A percentile compares a stretch with the other conserved stretches of the same genome.
phyloP scores from a whole-genome alignment of 2,113 vertebrate genomes.

The Catharus fuscescens region DNA sequence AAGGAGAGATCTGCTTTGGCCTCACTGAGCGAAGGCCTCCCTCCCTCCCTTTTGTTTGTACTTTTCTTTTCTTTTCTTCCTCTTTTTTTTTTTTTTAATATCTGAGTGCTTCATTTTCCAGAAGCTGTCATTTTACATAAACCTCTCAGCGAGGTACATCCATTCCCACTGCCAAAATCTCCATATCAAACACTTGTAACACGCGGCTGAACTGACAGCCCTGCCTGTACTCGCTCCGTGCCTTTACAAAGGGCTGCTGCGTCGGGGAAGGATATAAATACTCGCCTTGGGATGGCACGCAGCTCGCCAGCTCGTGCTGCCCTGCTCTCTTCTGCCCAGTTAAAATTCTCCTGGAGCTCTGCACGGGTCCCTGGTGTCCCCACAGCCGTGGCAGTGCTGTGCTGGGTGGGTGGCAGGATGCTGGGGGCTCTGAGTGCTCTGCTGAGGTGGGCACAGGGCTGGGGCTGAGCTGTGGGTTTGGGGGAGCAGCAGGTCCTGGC shows the following conservation, averaged over 20 bases:
- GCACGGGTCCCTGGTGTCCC: background rate
- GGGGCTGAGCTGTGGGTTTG: background rate
- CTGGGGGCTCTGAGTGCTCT: rapidly evolving
- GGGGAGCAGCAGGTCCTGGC: background rate
- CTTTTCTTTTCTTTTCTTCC: background rate
- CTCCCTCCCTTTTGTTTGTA: conserved; percentile 34
- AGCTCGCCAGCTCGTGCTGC: background rate
- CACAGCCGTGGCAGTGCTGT: background rate
- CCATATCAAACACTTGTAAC: conserved; percentile 74
- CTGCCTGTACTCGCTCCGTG: conserved; percentile 17
- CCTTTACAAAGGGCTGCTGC: conserved; percentile 40
- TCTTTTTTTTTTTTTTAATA: background rate
- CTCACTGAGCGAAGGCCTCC: background rate
- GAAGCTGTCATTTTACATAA: conserved; percentile 79
- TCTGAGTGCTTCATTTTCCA: conserved; percentile 73
- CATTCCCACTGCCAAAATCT: conserved; percentile 73
- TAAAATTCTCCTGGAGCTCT: background rate
- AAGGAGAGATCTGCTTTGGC: conserved; percentile 3
- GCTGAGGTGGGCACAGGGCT: rapidly evolving
- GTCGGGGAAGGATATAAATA: conserved; percentile 47
- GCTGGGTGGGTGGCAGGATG: background rate
- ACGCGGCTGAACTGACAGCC: conserved; percentile 66
- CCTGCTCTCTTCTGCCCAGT: background rate
- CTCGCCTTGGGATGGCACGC: background rate
- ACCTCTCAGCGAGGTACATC: conserved; percentile 71